Conservation (phyloP, 37 sponge, comb jelly and placozoan species). For the Tethya wilhelma region DNA sequence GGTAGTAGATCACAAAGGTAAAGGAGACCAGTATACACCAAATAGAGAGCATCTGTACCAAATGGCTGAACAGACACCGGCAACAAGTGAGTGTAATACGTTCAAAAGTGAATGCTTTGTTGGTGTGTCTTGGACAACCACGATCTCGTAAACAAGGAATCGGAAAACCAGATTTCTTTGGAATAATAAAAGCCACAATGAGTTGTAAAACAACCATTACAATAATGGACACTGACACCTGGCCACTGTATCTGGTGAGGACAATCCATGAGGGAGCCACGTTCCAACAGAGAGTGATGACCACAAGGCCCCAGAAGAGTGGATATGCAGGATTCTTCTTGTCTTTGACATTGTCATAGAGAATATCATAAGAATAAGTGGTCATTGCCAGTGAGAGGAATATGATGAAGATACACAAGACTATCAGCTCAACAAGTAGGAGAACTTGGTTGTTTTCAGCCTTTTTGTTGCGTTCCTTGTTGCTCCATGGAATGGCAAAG, state of each 20-base stretch:
- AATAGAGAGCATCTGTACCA: conserved; percentile 36
- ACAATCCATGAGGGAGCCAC: conserved; percentile 50
- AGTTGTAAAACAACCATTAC: conserved; percentile 36
- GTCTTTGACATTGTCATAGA: conserved; percentile 24
- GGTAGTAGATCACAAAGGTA: conserved; percentile 45
- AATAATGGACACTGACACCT: background rate
- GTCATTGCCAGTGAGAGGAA: conserved; percentile 29
- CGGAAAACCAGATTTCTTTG: conserved; percentile 49
- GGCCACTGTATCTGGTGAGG: background rate
- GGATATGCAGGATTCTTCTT: conserved; percentile 57
- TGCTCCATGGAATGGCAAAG: conserved; percentile 35
- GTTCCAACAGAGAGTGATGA: conserved; percentile 40
- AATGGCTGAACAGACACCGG: background rate
- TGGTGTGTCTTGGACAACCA: background rate
- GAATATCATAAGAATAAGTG: conserved; percentile 17
- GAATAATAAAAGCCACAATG: conserved; percentile 32
- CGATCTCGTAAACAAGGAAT: conserved; percentile 22
- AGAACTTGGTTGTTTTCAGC: background rate
- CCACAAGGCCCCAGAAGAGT: conserved; percentile 42
- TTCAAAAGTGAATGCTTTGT: background rate
- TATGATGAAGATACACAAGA: conserved; percentile 46
- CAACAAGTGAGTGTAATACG: background rate
- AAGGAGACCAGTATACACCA: conserved; percentile 45
- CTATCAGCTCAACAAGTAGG: conserved; percentile 2
- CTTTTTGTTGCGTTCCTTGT: background rate